These are phyloP conservation scores for Trachelipus rathkii DNA, from an alignment of 1,140 invertebrate genomes.

Conservation along the genomic window DNA sequence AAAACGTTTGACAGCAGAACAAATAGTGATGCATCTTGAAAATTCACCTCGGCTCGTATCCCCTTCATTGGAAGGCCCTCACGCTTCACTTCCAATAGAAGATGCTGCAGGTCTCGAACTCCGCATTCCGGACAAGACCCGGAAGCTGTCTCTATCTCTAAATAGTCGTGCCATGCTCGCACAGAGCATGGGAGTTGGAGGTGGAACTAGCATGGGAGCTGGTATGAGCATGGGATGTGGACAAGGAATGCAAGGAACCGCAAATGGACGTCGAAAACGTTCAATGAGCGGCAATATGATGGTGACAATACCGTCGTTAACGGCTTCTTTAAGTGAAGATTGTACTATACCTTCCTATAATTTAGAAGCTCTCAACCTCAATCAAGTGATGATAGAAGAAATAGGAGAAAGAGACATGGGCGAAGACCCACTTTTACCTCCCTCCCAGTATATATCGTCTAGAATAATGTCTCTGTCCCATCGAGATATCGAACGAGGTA, in stretches of 20 bases:
- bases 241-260: constrained; percentile 14
- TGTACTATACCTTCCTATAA: constrained; percentile 36
- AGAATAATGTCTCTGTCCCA: neutral
- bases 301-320: constrained; percentile 38
- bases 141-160: constrained; percentile 17
- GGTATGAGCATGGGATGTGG: constrained; percentile 27
- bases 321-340: constrained; percentile 39
- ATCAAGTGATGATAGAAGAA: constrained; percentile 3
- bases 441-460: neutral
- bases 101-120: constrained; percentile 13
- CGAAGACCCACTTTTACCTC: neutral
- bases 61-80: constrained; percentile 19
- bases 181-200: constrained; percentile 29
- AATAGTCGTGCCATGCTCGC: constrained; percentile 31
- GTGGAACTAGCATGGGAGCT: constrained; percentile 14
- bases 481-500: neutral
- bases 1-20: constrained; percentile 17
- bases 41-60: constrained; percentile 31
- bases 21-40: constrained; percentile 37
- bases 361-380: constrained; percentile 40
- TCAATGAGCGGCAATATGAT: constrained; percentile 45
- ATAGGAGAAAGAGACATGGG: neutral
- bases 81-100: constrained; percentile 16
- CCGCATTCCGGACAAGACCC: constrained; percentile 12
- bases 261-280: constrained; percentile 32